phyloP scores from a whole-genome alignment of 2,797 vertebrate species.

The Chelon labrosus region DNA sequence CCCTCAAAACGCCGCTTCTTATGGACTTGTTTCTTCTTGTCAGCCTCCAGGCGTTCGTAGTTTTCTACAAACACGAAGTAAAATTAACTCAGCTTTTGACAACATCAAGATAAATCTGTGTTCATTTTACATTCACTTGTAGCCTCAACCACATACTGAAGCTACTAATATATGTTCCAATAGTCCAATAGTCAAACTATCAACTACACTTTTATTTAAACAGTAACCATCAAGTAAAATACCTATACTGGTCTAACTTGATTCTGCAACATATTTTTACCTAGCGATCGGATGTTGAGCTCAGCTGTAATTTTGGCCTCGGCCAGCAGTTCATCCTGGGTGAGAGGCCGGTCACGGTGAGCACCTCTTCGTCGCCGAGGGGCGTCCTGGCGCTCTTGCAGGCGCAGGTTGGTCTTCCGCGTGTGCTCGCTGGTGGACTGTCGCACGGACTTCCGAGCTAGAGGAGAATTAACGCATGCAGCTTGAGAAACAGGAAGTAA shows the following conservation, averaged over 20 bases:
- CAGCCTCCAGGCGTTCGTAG: slow-evolving; percentile 95
- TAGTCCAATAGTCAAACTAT: too few relatives aligned
- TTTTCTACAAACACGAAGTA: slow-evolving; percentile 85
- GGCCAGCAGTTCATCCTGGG: slow-evolving; percentile 94
- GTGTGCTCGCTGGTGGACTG: slow-evolving; percentile 97
- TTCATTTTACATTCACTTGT: not conserved
- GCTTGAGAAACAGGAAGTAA: not conserved
- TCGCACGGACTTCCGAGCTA: slow-evolving; percentile 95
- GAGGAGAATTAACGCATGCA: not conserved
- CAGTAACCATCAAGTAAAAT: too few relatives aligned
- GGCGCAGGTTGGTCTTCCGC: slow-evolving; percentile 92
- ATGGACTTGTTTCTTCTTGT: slow-evolving; percentile 97
- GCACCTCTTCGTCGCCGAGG: slow-evolving; percentile 91
- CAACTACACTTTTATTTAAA: too few relatives aligned
- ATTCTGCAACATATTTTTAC: slow-evolving; percentile 67
- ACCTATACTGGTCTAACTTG: not conserved
- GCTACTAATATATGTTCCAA: too few relatives aligned
- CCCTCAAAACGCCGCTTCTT: slow-evolving; percentile 93
- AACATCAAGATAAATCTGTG: not conserved
- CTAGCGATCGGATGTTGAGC: slow-evolving; percentile 93
- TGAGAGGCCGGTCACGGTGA: slow-evolving; percentile 89
- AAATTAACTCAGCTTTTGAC: not conserved
- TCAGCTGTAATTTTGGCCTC: slow-evolving; percentile 95
- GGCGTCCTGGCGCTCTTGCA: slow-evolving; percentile 94
- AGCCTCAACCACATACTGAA: too few relatives aligned